These are phyloP conservation scores for Cyaniris semiargus DNA, from an alignment of 2,888 invertebrate genomes.

Conservation along the genomic window DNA sequence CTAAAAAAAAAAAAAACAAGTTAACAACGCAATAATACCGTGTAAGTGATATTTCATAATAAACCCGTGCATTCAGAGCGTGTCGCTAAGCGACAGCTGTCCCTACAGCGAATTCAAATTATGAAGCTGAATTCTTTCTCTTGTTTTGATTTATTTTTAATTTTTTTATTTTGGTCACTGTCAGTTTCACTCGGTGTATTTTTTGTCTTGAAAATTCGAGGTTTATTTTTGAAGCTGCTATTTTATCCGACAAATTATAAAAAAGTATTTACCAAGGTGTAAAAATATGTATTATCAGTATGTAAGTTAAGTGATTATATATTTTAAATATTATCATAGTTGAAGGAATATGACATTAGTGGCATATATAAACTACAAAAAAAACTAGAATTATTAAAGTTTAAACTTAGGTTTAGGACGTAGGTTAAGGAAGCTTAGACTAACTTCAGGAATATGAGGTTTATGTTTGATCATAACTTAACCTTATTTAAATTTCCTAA, in stretches of 20 bases:
- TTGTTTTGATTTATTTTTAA: constrained; percentile 33
- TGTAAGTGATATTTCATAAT: constrained; percentile 46
- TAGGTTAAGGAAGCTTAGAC: too few relatives aligned
- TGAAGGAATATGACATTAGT: too few relatives aligned
- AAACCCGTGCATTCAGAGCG: constrained; percentile 46
- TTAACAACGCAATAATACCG: not conserved
- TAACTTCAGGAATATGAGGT: too few relatives aligned
- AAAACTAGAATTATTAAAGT: not conserved
- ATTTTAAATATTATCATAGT: too few relatives aligned
- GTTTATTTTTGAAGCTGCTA: not conserved
- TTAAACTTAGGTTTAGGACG: too few relatives aligned
- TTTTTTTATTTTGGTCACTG: constrained; percentile 9
- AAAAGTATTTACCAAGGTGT: not conserved
- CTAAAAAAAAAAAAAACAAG: not conserved
- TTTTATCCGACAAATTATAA: not conserved
- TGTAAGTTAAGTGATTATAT: not conserved
- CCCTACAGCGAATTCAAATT: constrained; percentile 54
- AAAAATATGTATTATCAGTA: not conserved
- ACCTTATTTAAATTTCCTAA: not conserved
- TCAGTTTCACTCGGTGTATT: not conserved
- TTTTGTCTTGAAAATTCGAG: not conserved
- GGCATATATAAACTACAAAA: not conserved
- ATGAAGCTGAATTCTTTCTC: constrained; percentile 49
- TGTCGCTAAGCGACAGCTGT: constrained; percentile 57
- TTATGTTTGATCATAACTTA: not conserved